Evolutionary conservation across 2,888 invertebrate species (phyloP).

Genomic region (Molanna angustata): DNA sequence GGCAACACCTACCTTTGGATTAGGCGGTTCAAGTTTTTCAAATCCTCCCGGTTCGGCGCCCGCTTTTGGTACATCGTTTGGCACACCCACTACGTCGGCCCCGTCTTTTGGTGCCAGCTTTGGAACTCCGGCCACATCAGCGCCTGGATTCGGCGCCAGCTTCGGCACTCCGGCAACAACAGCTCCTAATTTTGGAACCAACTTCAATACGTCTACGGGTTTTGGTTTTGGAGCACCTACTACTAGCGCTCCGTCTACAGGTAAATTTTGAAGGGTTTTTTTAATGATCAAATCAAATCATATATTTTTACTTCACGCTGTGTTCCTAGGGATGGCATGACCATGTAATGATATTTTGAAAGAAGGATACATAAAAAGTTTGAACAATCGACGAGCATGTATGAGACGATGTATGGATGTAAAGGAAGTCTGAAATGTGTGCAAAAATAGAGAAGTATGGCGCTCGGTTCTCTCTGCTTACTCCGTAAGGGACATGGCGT

Average conservation of each 20-base stretch:
- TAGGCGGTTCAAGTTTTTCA: slow-evolving; percentile 33
- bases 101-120: slow-evolving; percentile 40
- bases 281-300: no score
- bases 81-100: slow-evolving; percentile 33
- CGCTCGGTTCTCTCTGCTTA: no score
- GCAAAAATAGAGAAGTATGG: no score
- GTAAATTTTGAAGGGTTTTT: no score
- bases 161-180: slow-evolving; percentile 35
- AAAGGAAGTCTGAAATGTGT: no score
- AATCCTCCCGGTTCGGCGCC: slow-evolving; percentile 35
- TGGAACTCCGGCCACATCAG: slow-evolving; percentile 37
- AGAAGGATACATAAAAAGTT: no score
- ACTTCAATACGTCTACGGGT: slow-evolving; percentile 33
- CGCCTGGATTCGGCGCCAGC: slow-evolving; percentile 38
- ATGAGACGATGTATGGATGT: no score
- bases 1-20: slow-evolving; percentile 26
- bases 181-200: slow-evolving; percentile 25
- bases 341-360: no score
- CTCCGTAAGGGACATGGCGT: no score
- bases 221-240: slow-evolving; percentile 29
- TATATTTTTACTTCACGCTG: no score
- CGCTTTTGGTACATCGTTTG: slow-evolving; percentile 34
- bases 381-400: no score
- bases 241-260: slow-evolving; percentile 35
- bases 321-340: no score